phyloP scores from a whole-genome alignment of 2,797 vertebrate genomes.

The Hippoglossus hippoglossus region DNA sequence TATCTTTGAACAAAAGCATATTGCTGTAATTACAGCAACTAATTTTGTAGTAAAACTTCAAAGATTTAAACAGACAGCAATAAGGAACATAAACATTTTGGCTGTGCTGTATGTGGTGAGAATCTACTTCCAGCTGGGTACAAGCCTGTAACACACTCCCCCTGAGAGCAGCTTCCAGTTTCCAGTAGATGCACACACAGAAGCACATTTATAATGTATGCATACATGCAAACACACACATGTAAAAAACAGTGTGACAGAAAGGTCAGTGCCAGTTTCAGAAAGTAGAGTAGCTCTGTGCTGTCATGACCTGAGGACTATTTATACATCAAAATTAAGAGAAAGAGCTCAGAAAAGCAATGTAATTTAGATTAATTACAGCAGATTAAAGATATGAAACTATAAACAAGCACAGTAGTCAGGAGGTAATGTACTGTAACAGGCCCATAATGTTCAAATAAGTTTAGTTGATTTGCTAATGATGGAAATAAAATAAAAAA shows the following conservation, averaged over 20 bases:
- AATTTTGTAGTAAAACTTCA: slow-evolving; percentile 31
- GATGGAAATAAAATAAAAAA: background rate
- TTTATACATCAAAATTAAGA: background rate
- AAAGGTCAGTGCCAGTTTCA: background rate
- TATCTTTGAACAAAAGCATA: slow-evolving; percentile 28
- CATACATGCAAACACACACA: background rate
- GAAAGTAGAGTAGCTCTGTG: background rate
- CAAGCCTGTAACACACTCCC: slow-evolving; percentile 9
- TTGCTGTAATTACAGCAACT: slow-evolving; percentile 33
- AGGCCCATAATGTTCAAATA: slow-evolving; percentile 2
- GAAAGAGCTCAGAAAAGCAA: background rate
- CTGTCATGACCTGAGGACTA: background rate
- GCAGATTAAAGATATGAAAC: background rate
- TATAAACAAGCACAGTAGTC: background rate
- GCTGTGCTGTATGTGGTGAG: slow-evolving; percentile 18
- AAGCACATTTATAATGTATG: background rate
- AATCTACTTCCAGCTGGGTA: slow-evolving; percentile 32
- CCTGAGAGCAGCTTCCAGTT: slow-evolving; percentile 8
- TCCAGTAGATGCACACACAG: background rate
- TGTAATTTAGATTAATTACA: background rate
- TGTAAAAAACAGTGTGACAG: background rate
- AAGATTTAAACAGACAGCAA: slow-evolving; percentile 38
- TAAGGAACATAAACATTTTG: slow-evolving; percentile 31
- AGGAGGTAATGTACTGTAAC: slow-evolving; percentile 3
- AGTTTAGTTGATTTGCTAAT: slow-evolving; percentile 5